phyloP scores from a whole-genome alignment of 2,888 invertebrate genomes.

The Parascotia fuliginaria region DNA sequence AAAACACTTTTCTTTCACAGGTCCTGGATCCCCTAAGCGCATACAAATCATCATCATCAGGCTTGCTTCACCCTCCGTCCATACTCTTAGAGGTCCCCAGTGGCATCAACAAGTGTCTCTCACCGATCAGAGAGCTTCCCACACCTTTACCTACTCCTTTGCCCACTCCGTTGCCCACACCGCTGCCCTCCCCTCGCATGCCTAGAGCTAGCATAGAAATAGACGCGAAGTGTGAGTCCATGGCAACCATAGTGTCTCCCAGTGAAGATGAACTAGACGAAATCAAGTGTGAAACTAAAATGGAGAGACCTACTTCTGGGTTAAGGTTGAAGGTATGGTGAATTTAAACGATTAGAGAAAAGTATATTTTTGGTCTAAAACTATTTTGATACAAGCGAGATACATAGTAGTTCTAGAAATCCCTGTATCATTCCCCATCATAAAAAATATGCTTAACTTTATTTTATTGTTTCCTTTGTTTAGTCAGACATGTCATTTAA shows the following conservation, averaged over 20 bases:
- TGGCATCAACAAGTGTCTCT: constrained; percentile 91
- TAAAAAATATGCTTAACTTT: background rate
- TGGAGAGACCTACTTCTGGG: constrained; percentile 65
- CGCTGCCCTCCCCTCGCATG: constrained; percentile 83
- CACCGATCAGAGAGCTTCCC: constrained; percentile 92
- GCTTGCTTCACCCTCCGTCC: constrained; percentile 89
- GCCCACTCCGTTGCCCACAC: constrained; percentile 88
- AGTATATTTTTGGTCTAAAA: no score
- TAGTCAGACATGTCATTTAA: no score
- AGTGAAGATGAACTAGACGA: constrained; percentile 80
- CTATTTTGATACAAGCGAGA: background rate
- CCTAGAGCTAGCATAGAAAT: constrained; percentile 70
- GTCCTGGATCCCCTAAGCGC: constrained; percentile 89
- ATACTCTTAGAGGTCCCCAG: constrained; percentile 92
- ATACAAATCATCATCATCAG: constrained; percentile 85
- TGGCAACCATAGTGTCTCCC: constrained; percentile 62
- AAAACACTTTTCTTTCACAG: constrained; percentile 50
- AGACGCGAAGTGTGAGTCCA: constrained; percentile 62
- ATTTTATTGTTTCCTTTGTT: background rate
- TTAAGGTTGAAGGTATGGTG: constrained; percentile 69
- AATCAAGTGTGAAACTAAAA: constrained; percentile 63
- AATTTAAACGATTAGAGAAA: background rate
- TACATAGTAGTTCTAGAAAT: background rate
- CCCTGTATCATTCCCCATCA: background rate
- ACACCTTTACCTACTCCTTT: constrained; percentile 89